Evolutionary conservation across 2,113 vertebrate genomes (phyloP).

Genomic region (Phylloscopus whistleri): DNA sequence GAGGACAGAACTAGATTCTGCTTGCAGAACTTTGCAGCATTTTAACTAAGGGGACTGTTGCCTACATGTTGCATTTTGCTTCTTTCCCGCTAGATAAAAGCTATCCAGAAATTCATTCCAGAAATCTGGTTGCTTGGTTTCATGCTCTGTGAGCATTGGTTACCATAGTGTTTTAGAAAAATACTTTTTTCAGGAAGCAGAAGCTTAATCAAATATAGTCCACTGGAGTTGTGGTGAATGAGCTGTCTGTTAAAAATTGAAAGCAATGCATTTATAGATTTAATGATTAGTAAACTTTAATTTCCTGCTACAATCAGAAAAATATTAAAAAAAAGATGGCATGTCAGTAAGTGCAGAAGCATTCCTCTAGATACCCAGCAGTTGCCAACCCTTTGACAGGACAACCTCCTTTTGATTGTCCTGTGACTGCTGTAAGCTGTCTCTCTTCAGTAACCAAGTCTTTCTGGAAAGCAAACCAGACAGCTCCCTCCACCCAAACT

Average conservation of each 20-base stretch:
- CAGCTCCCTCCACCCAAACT: not conserved
- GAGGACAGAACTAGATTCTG: not conserved
- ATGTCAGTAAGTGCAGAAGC: not conserved
- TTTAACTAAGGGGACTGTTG: not conserved
- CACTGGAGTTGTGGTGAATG: not conserved
- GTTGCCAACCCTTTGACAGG: not conserved
- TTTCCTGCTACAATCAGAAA: not conserved
- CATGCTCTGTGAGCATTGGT: not conserved
- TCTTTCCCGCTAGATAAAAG: not conserved
- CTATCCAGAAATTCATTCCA: slow-evolving; percentile 28
- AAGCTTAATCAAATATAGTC: not conserved
- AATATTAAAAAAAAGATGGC: not conserved
- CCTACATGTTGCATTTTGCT: not conserved
- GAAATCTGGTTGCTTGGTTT: slow-evolving; percentile 41
- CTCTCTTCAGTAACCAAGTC: not conserved
- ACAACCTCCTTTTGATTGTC: not conserved
- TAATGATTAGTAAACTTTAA: not conserved
- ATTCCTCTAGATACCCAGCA: not conserved
- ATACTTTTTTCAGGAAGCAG: slow-evolving; percentile 39
- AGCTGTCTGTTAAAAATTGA: slow-evolving; percentile 9
- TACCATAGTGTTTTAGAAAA: slow-evolving; percentile 42
- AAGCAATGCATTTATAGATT: not conserved
- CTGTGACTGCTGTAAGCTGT: not conserved
- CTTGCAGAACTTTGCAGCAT: not conserved
- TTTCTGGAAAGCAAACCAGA: not conserved